Conservation (phyloP, 2,113 vertebrate species). For the Siniperca chuatsi region DNA sequence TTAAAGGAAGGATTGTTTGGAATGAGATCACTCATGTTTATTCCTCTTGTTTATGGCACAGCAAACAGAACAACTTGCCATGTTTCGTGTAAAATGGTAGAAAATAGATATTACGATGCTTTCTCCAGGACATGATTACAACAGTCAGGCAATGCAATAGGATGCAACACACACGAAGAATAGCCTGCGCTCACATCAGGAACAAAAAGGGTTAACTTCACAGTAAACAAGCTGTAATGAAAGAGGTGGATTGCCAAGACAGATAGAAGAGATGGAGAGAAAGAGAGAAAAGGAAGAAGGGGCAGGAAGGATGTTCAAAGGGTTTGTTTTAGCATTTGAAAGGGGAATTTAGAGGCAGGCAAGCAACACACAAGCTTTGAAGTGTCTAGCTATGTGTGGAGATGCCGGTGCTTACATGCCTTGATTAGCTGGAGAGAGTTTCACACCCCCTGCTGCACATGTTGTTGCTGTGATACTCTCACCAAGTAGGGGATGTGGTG, state of each 20-base stretch:
- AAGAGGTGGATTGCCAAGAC: slow-evolving; percentile 48
- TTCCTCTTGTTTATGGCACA: slow-evolving; percentile 18
- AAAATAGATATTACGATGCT: slow-evolving; percentile 26
- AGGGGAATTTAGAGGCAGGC: slow-evolving; percentile 57
- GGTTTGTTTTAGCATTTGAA: slow-evolving; percentile 65
- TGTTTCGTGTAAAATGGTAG: slow-evolving; percentile 19
- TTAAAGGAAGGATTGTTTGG: slow-evolving; percentile 22
- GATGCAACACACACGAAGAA: slow-evolving; percentile 46
- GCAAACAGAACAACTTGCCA: slow-evolving; percentile 17
- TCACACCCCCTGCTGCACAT: slow-evolving; percentile 64
- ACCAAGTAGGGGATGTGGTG: slow-evolving; percentile 52
- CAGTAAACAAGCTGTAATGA: slow-evolving; percentile 59
- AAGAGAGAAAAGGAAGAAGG: slow-evolving; percentile 26
- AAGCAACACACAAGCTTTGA: slow-evolving; percentile 68
- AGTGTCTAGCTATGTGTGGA: slow-evolving; percentile 63
- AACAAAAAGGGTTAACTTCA: slow-evolving; percentile 49
- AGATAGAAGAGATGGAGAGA: slow-evolving; percentile 14
- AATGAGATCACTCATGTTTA: slow-evolving; percentile 25
- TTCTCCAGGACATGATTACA: slow-evolving; percentile 53
- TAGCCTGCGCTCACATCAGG: not conserved
- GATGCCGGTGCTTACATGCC: slow-evolving; percentile 59
- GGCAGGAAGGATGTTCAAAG: slow-evolving; percentile 66
- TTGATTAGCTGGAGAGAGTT: slow-evolving; percentile 67
- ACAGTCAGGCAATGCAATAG: slow-evolving; percentile 56
- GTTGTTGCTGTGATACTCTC: slow-evolving; percentile 72